These are phyloP conservation scores for Sebastes taczanowskii DNA, from an alignment of 2,797 vertebrate genomes.

Conservation along the genomic window DNA sequence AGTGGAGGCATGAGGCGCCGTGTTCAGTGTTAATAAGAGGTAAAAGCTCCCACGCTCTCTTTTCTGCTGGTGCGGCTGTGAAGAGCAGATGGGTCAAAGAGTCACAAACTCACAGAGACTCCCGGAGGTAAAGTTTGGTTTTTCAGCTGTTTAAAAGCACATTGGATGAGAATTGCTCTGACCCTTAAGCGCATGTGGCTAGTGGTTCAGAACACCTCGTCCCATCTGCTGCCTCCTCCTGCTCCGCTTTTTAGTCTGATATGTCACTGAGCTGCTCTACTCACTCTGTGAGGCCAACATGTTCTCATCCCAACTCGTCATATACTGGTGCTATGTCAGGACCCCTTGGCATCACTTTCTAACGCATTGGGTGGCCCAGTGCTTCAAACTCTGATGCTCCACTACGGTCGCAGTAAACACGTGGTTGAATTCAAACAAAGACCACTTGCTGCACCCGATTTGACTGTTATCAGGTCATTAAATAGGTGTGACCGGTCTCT, in stretches of 20 bases:
- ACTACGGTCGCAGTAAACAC: not conserved
- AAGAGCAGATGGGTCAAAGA: conserved; percentile 58
- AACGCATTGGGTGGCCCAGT: not conserved
- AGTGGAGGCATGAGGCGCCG: conserved; percentile 32
- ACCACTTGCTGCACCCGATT: not conserved
- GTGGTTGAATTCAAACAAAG: not conserved
- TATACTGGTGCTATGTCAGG: not conserved
- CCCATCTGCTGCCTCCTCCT: conserved; percentile 49
- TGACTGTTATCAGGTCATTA: not conserved
- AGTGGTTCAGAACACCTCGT: conserved; percentile 56
- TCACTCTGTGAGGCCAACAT: not conserved
- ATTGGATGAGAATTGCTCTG: conserved; percentile 54
- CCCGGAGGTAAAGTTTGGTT: conserved; percentile 57
- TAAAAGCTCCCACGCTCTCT: conserved; percentile 49
- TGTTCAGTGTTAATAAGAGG: conserved; percentile 64
- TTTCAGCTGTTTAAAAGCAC: conserved; percentile 59
- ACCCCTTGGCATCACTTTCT: not conserved
- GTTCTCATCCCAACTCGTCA: not conserved
- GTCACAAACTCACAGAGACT: conserved; percentile 45
- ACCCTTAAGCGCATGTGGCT: conserved; percentile 56
- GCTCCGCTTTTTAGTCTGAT: conserved; percentile 14
- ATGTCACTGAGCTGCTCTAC: conserved; percentile 28
- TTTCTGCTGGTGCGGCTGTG: conserved; percentile 32
- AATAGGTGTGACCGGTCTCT: not conserved
- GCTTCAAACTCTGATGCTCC: not conserved